phyloP scores from a whole-genome alignment of 1,140 invertebrate genomes.

The Apis dorsata region DNA sequence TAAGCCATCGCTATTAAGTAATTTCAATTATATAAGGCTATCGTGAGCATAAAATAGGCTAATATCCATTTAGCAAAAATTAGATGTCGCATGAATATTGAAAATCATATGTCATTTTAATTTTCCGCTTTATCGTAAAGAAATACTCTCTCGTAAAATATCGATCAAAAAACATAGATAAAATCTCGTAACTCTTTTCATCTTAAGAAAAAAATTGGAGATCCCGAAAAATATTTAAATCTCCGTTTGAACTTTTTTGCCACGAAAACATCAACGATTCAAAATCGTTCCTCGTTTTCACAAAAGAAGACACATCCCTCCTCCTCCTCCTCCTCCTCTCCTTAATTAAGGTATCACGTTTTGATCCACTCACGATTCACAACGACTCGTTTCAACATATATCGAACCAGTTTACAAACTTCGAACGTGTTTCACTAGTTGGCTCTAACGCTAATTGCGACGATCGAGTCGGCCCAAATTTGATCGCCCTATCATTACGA shows the following conservation, averaged over 20 bases:
- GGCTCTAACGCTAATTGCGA: neutral
- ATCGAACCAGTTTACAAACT: neutral
- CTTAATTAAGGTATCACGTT: neutral
- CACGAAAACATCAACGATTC: no score
- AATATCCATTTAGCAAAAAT: neutral
- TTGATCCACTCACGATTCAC: neutral
- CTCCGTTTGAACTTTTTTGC: no score
- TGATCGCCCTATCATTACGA: neutral
- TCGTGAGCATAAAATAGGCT: neutral
- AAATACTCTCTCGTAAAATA: no score
- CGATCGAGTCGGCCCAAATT: neutral
- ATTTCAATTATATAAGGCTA: neutral
- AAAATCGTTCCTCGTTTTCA: neutral
- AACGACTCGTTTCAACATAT: neutral
- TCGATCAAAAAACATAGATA: no score
- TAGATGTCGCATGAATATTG: neutral
- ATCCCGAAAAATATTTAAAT: no score
- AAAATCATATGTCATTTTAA: no score
- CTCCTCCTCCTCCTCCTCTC: neutral
- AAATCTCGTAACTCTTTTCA: no score
- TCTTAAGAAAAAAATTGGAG: no score
- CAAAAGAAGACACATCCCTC: neutral
- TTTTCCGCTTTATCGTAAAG: no score
- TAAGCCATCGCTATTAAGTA: neutral
- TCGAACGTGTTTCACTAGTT: neutral